Evolutionary conservation across 2,797 vertebrate genomes (phyloP).

Genomic region (Alcedo atthis): DNA sequence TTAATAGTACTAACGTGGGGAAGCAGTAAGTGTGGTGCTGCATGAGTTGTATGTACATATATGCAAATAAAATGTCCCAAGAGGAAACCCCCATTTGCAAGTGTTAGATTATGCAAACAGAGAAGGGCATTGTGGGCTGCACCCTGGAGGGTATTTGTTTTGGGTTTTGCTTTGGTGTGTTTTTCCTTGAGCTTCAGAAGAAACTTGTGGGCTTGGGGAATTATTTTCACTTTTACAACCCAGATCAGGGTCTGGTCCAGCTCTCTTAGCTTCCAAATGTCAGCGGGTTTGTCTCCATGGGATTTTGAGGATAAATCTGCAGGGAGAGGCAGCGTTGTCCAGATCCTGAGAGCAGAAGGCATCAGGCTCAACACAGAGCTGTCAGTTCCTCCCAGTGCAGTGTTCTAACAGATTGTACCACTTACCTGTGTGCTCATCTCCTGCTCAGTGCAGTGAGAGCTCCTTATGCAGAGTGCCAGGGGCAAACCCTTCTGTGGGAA

Average conservation of each 20-base stretch:
- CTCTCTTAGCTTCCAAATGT: not conserved
- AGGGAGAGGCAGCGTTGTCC: not conserved
- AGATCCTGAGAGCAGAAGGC: not conserved
- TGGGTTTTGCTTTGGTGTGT: not conserved
- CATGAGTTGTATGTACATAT: accelerated
- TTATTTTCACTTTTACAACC: not conserved
- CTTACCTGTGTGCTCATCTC: not conserved
- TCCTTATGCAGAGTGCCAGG: not conserved
- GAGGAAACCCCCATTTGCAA: not conserved
- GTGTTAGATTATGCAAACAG: not conserved
- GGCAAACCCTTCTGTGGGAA: not conserved
- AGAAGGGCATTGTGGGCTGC: not conserved
- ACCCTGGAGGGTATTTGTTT: not conserved
- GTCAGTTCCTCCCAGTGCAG: not conserved
- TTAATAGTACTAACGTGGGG: not conserved
- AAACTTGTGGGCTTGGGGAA: not conserved
- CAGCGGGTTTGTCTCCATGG: not conserved
- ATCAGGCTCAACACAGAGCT: not conserved
- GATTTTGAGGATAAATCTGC: not conserved
- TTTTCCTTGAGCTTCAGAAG: not conserved
- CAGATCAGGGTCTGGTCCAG: not conserved
- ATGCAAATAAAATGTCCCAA: not conserved
- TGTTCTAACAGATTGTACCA: not conserved
- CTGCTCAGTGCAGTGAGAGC: not conserved
- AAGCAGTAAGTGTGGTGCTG: not conserved